A percentile compares a stretch with the other conserved stretches of the same genome.
These are phyloP conservation scores for Delia radicum DNA, from an alignment of 1,140 invertebrate genomes.

Conservation along the genomic window DNA sequence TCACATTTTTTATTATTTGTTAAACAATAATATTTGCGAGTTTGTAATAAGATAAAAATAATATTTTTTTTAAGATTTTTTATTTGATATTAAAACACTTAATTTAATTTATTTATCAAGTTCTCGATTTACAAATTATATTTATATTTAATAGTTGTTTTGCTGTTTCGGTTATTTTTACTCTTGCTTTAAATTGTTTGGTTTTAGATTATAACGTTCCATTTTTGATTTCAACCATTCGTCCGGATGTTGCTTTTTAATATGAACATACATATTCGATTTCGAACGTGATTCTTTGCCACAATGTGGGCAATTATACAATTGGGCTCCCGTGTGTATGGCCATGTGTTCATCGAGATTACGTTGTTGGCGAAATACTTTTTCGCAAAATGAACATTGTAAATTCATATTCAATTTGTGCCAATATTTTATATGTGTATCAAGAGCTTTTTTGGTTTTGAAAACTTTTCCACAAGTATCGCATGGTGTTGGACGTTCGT, in stretches of 20 bases:
- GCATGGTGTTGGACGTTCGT: constrained; percentile 40
- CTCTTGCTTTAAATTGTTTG: no score
- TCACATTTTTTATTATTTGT: no score
- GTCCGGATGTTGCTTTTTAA: constrained; percentile 46
- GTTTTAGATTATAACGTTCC: constrained; percentile 48
- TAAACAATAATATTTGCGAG: no score
- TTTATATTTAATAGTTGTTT: no score
- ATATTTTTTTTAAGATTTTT: no score
- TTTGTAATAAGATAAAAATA: no score
- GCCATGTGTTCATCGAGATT: constrained; percentile 48
- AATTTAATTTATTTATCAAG: no score
- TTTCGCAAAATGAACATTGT: constrained; percentile 44
- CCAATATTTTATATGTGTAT: not conserved
- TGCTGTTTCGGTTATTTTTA: no score
- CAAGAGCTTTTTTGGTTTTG: constrained; percentile 13
- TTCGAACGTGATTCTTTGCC: constrained; percentile 48
- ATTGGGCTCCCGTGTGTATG: constrained; percentile 51
- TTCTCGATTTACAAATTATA: no score
- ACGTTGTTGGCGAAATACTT: constrained; percentile 46
- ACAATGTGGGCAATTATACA: constrained; percentile 54
- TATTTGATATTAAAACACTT: no score
- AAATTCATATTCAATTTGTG: constrained; percentile 35
- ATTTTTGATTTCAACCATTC: constrained; percentile 48
- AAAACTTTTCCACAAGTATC: constrained; percentile 42
- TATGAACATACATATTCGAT: constrained; percentile 54